Percentiles rank a stretch among this genome's conserved stretches.
Conservation (phyloP, 2,797 vertebrate genomes). For the Syndactyla subalaris region DNA sequence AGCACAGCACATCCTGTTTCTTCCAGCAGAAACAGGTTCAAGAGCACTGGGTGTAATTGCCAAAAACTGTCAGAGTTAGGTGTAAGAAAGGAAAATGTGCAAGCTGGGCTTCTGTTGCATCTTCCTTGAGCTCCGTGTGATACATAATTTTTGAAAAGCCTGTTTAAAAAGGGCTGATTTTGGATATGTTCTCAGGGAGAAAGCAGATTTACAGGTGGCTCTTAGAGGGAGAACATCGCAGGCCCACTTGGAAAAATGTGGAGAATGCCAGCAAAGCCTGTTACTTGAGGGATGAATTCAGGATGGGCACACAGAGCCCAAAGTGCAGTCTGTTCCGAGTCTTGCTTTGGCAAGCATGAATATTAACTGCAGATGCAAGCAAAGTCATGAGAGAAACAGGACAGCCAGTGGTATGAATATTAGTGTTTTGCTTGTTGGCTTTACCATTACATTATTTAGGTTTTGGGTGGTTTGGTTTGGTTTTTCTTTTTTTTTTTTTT, state of each 20-base stretch:
- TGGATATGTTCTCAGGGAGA: background rate
- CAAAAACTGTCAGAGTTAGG: background rate
- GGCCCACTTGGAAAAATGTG: background rate
- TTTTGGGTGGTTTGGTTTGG: background rate
- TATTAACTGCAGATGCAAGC: background rate
- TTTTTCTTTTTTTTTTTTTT: background rate
- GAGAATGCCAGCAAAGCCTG: background rate
- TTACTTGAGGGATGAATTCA: background rate
- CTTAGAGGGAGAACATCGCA: background rate
- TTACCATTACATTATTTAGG: background rate
- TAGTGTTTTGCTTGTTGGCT: background rate
- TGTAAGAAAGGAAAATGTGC: background rate
- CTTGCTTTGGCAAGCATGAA: background rate
- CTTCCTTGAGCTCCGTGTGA: background rate
- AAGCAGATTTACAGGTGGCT: background rate
- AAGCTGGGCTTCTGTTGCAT: background rate
- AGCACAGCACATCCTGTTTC: background rate
- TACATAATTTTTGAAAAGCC: background rate
- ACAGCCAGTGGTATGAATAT: background rate
- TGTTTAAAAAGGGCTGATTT: background rate
- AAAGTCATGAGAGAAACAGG: background rate
- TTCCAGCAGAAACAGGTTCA: background rate
- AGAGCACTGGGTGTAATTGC: background rate
- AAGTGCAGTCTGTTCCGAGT: background rate
- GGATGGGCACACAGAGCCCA: rapidly evolving